Percentiles rank a stretch among this genome's conserved stretches.
Evolutionary conservation across 2,113 vertebrate genomes (phyloP).

Genomic region (Toxotes chatareus): DNA sequence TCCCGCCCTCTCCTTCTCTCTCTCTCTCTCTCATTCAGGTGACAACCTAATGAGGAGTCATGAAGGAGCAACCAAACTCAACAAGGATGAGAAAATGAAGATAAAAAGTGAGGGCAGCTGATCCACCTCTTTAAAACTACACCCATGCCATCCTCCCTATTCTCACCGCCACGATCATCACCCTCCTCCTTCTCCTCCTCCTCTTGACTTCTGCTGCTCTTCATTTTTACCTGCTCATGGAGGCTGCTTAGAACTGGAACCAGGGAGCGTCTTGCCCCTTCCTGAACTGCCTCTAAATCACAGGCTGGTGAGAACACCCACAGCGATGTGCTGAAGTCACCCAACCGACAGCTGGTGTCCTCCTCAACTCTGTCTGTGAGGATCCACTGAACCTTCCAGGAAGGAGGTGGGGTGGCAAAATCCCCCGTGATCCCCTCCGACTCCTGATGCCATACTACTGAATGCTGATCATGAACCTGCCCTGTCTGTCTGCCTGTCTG

Average conservation of each 20-base stretch:
- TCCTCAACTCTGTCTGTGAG: conserved; percentile 59
- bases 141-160: conserved; percentile 40
- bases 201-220: conserved; percentile 55
- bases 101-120: conserved; percentile 53
- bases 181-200: conserved; percentile 32
- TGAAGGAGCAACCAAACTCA: conserved; percentile 37
- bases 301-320: conserved; percentile 34
- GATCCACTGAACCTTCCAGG: conserved; percentile 68
- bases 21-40: conserved; percentile 62
- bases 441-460: conserved; percentile 86
- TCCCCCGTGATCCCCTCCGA: conserved; percentile 17
- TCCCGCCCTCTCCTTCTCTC: conserved; percentile 15
- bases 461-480: conserved; percentile 85
- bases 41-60: conserved; percentile 66
- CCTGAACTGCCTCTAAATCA: conserved; percentile 49
- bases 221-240: conserved; percentile 17
- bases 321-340: conserved; percentile 26
- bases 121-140: conserved; percentile 49
- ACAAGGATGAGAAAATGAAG: conserved; percentile 31
- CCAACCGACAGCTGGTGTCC: conserved; percentile 58
- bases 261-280: conserved; percentile 77
- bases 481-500: conserved; percentile 69
- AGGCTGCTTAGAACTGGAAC: conserved; percentile 60
- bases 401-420: conserved; percentile 35
- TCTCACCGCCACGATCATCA: conserved; percentile 19